Conservation (phyloP, 2,113 vertebrate species). For the Nothocercus nigrocapillus region DNA sequence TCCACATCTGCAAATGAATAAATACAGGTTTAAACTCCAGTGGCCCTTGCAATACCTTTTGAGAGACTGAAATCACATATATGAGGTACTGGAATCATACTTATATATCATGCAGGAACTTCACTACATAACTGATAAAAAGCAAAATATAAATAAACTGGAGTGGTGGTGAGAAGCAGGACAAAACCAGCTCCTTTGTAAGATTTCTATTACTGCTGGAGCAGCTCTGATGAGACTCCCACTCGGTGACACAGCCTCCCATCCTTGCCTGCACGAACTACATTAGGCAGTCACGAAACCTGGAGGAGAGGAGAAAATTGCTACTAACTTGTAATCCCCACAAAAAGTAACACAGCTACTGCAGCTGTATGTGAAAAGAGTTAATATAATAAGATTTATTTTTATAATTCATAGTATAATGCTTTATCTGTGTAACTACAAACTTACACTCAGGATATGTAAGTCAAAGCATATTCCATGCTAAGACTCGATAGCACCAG, state of each 20-base stretch:
- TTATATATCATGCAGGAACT: too few relatives aligned
- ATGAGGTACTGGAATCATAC: too few relatives aligned
- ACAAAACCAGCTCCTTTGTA: neutral
- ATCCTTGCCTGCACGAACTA: neutral
- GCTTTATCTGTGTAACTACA: neutral
- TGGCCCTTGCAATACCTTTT: too few relatives aligned
- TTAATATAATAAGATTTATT: neutral
- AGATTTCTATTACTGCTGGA: neutral
- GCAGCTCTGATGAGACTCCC: neutral
- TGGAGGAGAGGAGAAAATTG: neutral
- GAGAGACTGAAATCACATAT: too few relatives aligned
- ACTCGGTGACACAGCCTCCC: neutral
- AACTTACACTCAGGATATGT: neutral
- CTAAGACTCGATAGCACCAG: neutral
- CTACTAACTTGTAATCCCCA: neutral
- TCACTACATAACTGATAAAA: neutral
- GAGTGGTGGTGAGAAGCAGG: neutral
- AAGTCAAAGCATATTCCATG: neutral
- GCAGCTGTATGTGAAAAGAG: neutral
- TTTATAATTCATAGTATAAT: neutral
- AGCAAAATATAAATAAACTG: neutral
- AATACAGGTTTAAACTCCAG: too few relatives aligned
- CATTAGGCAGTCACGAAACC: neutral
- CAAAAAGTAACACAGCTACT: neutral
- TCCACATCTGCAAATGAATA: too few relatives aligned